A percentile compares a stretch with the other conserved stretches of the same genome.
Evolutionary conservation across 2,113 vertebrate genomes (phyloP).

Genomic region (Dendropsophus ebraccatus): DNA sequence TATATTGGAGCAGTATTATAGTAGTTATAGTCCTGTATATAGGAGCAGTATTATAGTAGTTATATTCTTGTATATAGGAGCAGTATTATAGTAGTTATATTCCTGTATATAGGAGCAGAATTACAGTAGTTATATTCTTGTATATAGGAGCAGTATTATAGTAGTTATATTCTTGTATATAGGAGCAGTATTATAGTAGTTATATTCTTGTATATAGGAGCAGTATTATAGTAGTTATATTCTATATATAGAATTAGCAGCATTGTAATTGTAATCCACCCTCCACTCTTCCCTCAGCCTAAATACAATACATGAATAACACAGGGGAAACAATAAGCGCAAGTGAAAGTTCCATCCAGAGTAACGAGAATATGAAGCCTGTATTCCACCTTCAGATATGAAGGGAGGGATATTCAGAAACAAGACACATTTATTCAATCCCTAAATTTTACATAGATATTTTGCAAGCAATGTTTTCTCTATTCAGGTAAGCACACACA

Average conservation of each 20-base stretch:
- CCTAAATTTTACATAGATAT: too few relatives aligned
- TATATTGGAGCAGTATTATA: not conserved
- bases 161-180: constrained; percentile 5
- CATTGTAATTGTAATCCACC: not conserved
- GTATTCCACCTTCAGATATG: not conserved
- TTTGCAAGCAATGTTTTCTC: too few relatives aligned
- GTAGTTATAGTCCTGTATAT: not conserved
- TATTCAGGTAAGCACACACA: too few relatives aligned
- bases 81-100: constrained; percentile 6
- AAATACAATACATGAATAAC: too few relatives aligned
- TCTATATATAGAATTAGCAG: not conserved
- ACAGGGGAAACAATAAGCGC: too few relatives aligned
- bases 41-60: not conserved
- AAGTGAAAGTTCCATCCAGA: too few relatives aligned
- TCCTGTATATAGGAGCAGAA: not conserved
- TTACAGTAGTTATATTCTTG: constrained; percentile 22
- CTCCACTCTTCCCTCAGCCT: too few relatives aligned
- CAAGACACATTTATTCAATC: not conserved
- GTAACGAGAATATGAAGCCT: too few relatives aligned
- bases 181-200: not conserved
- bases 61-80: not conserved
- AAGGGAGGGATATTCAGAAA: not conserved
- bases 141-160: not conserved
- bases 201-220: too few relatives aligned
- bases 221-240: too few relatives aligned